These are phyloP conservation scores for Antigone vipio DNA, from an alignment of 2,113 vertebrate species.

Conservation along the genomic window DNA sequence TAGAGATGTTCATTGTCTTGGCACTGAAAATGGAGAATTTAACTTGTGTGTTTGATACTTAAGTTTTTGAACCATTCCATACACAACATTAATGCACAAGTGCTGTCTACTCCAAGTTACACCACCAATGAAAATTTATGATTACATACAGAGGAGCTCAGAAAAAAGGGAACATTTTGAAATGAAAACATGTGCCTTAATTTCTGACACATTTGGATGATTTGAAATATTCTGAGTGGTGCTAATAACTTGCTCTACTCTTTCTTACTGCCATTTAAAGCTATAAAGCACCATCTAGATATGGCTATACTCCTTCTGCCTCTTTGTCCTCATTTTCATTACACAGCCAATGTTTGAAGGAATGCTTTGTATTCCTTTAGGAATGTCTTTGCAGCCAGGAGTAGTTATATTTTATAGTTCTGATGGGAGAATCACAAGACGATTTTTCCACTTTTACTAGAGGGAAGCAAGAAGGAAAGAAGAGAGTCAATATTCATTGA, in stretches of 20 bases:
- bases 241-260: neutral
- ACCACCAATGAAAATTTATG: neutral
- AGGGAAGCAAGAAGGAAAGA: neutral
- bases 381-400: neutral
- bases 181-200: constrained; percentile 1
- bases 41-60: neutral
- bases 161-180: neutral
- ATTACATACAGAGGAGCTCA: neutral
- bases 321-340: neutral
- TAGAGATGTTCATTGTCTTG: neutral
- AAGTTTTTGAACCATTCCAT: neutral
- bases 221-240: neutral
- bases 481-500: neutral
- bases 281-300: neutral
- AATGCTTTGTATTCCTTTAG: neutral
- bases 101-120: neutral
- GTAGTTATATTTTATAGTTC: neutral
- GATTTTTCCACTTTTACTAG: neutral
- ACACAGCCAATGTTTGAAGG: neutral
- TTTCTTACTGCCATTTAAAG: neutral
- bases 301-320: neutral
- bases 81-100: neutral
- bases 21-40: neutral
- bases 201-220: neutral
- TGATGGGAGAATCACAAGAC: neutral